These are phyloP conservation scores for Helicoverpa zea DNA, from an alignment of 1,140 invertebrate genomes.

Conservation along the genomic window DNA sequence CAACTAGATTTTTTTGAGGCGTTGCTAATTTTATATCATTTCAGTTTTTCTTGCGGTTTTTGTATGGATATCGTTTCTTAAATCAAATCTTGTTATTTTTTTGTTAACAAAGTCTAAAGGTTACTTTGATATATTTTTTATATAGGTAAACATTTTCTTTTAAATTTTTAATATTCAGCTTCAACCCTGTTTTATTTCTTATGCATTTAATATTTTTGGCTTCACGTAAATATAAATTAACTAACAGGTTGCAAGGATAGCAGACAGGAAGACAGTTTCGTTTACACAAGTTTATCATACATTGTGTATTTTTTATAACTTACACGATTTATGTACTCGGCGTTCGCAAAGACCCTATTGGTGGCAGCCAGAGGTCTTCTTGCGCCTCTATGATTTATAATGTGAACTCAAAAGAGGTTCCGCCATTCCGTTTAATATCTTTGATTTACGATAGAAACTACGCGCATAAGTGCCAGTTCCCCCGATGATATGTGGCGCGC, in stretches of 20 bases:
- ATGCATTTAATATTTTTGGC: background rate
- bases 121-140: too few species aligned
- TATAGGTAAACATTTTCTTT: too few species aligned
- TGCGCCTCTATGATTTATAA: conserved; percentile 82
- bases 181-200: too few species aligned
- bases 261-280: conserved; percentile 14
- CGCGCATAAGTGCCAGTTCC: conserved; percentile 80
- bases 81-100: too few species aligned
- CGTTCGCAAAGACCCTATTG: conserved; percentile 79
- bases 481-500: conserved; percentile 80
- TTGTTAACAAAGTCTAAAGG: too few species aligned
- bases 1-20: conserved; percentile 14
- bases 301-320: conserved; percentile 54
- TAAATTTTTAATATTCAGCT: too few species aligned
- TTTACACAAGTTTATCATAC: conserved; percentile 35
- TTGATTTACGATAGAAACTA: conserved; percentile 86
- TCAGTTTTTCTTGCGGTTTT: background rate
- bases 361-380: conserved; percentile 73
- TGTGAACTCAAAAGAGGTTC: conserved; percentile 85
- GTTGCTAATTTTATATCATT: conserved; percentile 13
- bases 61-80: too few species aligned
- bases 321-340: conserved; percentile 75
- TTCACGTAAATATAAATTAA: background rate
- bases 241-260: background rate
- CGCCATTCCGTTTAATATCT: conserved; percentile 85